Evolutionary conservation across 2,797 vertebrate species (phyloP), one percentile per base, ranked within the genome.

Genomic region (Nasua narica): DNA sequence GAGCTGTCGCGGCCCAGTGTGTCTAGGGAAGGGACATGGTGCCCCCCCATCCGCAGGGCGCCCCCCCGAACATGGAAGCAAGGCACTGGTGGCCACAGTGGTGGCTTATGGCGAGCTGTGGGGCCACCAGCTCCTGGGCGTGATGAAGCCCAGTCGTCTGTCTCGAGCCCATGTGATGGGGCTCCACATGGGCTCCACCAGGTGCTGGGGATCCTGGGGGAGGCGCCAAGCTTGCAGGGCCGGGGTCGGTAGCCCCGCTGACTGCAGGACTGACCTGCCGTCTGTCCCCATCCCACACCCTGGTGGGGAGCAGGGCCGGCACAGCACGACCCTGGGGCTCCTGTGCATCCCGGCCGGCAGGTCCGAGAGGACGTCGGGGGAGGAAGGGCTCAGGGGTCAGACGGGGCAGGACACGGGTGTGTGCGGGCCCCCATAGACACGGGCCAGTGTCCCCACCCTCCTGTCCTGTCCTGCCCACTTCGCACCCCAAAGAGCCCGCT

Each of bases 321-420:
- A 14, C 0, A 0, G 11, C 0, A 0, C 11, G n/a, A 16, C 27
- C 2, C 0, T 8, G 21, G 1, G 9, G 23, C 15, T 35, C 18
- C 18, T 21, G 18, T 62, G 81, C 23, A 62, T 35, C 6, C 23
- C 11, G 4, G 25, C 67, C 7, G 11, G 21, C 40, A 69, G 58
- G 32, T 35, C 23, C 4, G 0, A 48, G 58, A 77, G 21, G 29
- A 69, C 40, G 5, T 14, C 0, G 4, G 6, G 35, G 14, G 32
- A 43, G 29, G 16, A 78, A n/a, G 27, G 43, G 32, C 1, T 67
- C 5, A 50, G 9, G 11, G 40, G 69, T 29, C 35, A 6, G 67
- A 76, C 1, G 2, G 19, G 87, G 32, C 13, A 3, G 0, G 0
- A 4, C 13, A 37, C 60, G 6, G n/a, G 9, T 0, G 37, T 14